Conservation (phyloP, 2,888 invertebrate genomes). For the Clanis bilineata region DNA sequence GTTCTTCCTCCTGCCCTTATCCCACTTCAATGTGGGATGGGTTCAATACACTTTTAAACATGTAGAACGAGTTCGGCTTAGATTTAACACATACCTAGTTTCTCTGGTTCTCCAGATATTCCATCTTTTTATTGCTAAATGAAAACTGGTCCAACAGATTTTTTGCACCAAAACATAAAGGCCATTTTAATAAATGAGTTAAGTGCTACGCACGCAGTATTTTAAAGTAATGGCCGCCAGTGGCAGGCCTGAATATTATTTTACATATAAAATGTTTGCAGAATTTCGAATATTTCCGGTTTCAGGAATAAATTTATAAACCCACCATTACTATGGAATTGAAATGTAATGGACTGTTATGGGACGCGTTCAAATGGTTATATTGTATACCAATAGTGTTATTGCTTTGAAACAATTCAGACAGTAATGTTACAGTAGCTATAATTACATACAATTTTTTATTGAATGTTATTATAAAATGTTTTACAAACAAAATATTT, state of each 20-base stretch:
- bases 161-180: constrained; percentile 1
- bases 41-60: too few species aligned
- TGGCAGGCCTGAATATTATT: background rate
- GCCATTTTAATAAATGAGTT: constrained; percentile 1
- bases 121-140: background rate
- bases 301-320: background rate
- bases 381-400: background rate
- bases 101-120: too few species aligned
- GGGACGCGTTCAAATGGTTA: background rate
- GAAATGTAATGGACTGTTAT: background rate
- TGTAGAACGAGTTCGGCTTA: too few species aligned
- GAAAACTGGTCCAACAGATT: background rate
- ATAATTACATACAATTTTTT: too few species aligned
- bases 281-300: background rate
- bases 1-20: too few species aligned
- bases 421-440: too few species aligned
- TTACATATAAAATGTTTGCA: constrained; percentile 8
- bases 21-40: too few species aligned
- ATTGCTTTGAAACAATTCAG: background rate
- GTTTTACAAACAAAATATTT: too few species aligned
- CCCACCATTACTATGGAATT: background rate
- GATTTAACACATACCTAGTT: too few species aligned
- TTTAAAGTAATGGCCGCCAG: constrained; percentile 2
- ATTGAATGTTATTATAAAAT: too few species aligned
- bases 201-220: background rate